A percentile compares a stretch with the other conserved stretches of the same genome.
Conservation (phyloP, 1,140 invertebrate species). For the Drosophila mojavensis region DNA sequence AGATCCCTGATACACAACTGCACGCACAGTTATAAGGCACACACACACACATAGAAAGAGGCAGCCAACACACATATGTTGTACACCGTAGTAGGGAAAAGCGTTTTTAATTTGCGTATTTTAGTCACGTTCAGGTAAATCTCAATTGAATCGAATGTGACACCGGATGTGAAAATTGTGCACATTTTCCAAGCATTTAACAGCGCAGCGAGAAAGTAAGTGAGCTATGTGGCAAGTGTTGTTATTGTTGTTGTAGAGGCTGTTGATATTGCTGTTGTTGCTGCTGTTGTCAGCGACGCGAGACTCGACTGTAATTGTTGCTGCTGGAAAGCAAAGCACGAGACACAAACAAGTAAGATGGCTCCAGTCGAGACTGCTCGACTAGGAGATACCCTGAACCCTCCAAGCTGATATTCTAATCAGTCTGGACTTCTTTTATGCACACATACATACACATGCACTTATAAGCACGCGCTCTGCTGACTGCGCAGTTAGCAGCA, state of each 20-base stretch:
- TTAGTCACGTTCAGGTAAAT: constrained; percentile 84
- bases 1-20: constrained; percentile 34
- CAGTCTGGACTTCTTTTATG: too few species aligned
- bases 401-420: too few species aligned
- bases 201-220: constrained; percentile 34
- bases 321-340: constrained; percentile 66
- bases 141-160: constrained; percentile 84
- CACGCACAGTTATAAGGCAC: constrained; percentile 29
- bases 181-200: constrained; percentile 80
- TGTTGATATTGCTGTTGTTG: constrained; percentile 5
- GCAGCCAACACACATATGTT: constrained; percentile 4
- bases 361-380: too few species aligned
- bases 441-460: too few species aligned
- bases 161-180: constrained; percentile 84
- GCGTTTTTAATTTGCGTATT: constrained; percentile 83
- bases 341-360: constrained; percentile 81
- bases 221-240: constrained; percentile 25
- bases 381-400: too few species aligned
- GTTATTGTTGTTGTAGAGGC: not conserved
- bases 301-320: constrained; percentile 41
- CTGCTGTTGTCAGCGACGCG: constrained; percentile 53
- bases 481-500: too few species aligned
- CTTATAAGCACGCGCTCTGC: too few species aligned
- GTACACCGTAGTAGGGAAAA: constrained; percentile 22
- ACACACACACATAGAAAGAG: constrained; percentile 27